Evolutionary conservation across 2,888 invertebrate genomes (phyloP).

Genomic region (Macrosiphum euphorbiae): DNA sequence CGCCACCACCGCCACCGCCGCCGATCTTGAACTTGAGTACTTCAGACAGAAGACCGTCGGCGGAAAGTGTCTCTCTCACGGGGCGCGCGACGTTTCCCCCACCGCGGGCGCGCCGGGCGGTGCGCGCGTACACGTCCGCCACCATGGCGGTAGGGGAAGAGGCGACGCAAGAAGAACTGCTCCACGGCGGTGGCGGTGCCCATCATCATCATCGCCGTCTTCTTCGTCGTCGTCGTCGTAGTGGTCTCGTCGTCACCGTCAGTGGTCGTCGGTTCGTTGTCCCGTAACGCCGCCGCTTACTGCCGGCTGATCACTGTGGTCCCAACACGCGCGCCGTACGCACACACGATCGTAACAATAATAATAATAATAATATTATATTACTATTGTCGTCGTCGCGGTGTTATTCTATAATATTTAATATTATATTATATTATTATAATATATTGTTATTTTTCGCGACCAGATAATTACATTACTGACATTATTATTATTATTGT

Average conservation of each 20-base stretch:
- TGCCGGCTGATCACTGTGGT: conserved; percentile 27
- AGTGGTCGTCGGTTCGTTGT: conserved; percentile 65
- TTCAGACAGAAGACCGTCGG: background rate
- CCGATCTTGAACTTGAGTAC: conserved; percentile 63
- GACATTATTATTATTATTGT: background rate
- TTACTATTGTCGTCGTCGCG: background rate
- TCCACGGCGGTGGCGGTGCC: conserved; percentile 42
- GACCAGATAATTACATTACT: background rate
- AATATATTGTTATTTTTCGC: conserved; percentile 7
- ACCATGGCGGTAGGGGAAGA: conserved; percentile 36
- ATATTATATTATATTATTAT: background rate
- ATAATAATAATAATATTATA: background rate
- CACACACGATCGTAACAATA: background rate
- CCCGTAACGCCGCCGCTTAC: conserved; percentile 62
- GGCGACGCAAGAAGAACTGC: conserved; percentile 21
- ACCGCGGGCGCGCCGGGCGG: conserved; percentile 1
- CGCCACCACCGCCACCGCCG: background rate
- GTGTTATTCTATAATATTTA: background rate
- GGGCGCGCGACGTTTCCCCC: conserved; percentile 37
- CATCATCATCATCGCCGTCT: conserved; percentile 8
- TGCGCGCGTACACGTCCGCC: background rate
- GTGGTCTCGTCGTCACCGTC: conserved; percentile 47
- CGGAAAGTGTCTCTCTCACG: conserved; percentile 40
- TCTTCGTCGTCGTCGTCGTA: background rate
- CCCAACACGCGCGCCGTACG: conserved; percentile 26